phyloP scores from a whole-genome alignment of 1,140 invertebrate species.

The Drosophila subpulchrella region DNA sequence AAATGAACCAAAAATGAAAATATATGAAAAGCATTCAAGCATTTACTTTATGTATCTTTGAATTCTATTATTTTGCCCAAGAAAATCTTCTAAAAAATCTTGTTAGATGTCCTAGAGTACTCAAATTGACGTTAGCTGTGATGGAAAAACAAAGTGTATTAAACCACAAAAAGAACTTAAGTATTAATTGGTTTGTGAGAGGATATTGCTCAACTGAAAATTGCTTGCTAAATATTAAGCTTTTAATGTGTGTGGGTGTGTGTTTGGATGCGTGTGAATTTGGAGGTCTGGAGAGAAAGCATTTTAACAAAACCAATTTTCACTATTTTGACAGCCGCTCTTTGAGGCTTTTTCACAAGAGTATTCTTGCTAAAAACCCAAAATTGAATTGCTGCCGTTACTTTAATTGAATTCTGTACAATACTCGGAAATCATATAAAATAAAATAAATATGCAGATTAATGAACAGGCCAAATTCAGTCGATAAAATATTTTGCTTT shows the following conservation, averaged over 20 bases:
- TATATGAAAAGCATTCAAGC: slow-evolving; percentile 6
- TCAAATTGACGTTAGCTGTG: slow-evolving; percentile 70
- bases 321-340: neutral
- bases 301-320: neutral
- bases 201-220: slow-evolving; percentile 30
- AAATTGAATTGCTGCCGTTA: neutral
- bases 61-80: slow-evolving; percentile 7
- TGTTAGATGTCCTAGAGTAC: slow-evolving; percentile 44
- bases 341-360: neutral
- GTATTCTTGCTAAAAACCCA: neutral
- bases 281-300: neutral
- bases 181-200: slow-evolving; percentile 5
- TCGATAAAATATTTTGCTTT: neutral
- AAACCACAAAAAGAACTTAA: slow-evolving; percentile 16
- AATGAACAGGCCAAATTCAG: slow-evolving; percentile 21
- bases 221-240: neutral
- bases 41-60: slow-evolving; percentile 8
- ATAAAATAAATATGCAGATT: slow-evolving; percentile 19
- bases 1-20: slow-evolving; percentile 23
- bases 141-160: slow-evolving; percentile 59
- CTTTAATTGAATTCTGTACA: neutral
- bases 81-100: slow-evolving; percentile 17
- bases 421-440: slow-evolving; percentile 5
- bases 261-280: neutral
- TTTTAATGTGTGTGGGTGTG: slow-evolving; percentile 9